Evolutionary conservation across 1,140 invertebrate species (phyloP).

Genomic region (Drosophila subobscura): DNA sequence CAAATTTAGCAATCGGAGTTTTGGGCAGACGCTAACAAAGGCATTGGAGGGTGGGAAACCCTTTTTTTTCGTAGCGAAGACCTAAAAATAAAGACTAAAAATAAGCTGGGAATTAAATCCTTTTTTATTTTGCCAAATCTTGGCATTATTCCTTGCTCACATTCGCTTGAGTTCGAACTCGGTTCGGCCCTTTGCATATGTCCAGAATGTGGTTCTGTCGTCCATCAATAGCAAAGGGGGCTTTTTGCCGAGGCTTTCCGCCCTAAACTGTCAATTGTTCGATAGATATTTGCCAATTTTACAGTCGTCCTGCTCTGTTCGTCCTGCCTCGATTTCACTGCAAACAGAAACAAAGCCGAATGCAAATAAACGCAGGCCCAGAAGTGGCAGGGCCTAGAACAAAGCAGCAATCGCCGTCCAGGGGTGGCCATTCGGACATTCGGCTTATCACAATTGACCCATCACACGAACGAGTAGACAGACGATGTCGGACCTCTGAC

Average conservation of each 20-base stretch:
- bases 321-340: conserved; percentile 73
- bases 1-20: no score
- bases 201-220: conserved; percentile 31
- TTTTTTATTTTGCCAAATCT: conserved; percentile 23
- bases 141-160: conserved; percentile 51
- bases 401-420: conserved; percentile 50
- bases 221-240: conserved; percentile 47
- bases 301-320: conserved; percentile 39
- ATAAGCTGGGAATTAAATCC: conserved; percentile 35
- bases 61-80: conserved; percentile 26
- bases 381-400: conserved; percentile 65
- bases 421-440: conserved; percentile 50
- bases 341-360: conserved; percentile 76
- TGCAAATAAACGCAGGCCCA: conserved; percentile 72
- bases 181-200: conserved; percentile 43
- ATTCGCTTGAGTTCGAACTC: conserved; percentile 30
- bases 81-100: conserved; percentile 37
- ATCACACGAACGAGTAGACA: conserved; percentile 35
- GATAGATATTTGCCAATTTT: conserved; percentile 71
- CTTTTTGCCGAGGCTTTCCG: conserved; percentile 33
- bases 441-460: conserved; percentile 70
- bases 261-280: conserved; percentile 71
- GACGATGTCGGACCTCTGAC: conserved; percentile 12
- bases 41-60: conserved; percentile 7
- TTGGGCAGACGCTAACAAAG: no score